phyloP scores from a whole-genome alignment of 2,888 invertebrate genomes.

The Cryptus armator region DNA sequence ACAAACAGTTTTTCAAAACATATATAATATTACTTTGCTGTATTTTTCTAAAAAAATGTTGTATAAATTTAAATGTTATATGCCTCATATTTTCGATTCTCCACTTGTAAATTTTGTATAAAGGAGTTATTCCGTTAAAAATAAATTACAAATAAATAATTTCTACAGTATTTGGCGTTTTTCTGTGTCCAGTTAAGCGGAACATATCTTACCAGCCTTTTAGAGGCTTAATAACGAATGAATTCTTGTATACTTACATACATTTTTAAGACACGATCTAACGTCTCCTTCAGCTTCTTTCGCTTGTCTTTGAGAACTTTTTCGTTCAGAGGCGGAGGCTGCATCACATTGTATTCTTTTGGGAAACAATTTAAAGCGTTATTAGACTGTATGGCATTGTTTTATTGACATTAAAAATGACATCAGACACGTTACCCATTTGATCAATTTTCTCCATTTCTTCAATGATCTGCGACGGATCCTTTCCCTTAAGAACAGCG shows the following conservation, averaged over 20 bases:
- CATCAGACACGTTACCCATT: conserved; percentile 90
- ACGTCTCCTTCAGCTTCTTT: conserved; percentile 97
- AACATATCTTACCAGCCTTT: conserved; percentile 29
- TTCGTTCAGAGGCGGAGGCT: conserved; percentile 97
- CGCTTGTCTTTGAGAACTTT: conserved; percentile 98
- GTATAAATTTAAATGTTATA: no score
- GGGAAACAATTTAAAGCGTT: conserved; percentile 6
- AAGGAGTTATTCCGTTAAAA: no score
- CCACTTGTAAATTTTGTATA: no score
- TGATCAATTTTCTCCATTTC: conserved; percentile 99
- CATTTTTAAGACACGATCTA: conserved; percentile 96
- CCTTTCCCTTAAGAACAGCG: conserved; percentile 98
- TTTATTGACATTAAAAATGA: neutral
- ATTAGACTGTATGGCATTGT: neutral
- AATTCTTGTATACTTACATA: conserved; percentile 91
- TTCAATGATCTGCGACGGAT: conserved; percentile 96
- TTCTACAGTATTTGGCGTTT: neutral
- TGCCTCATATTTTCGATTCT: no score
- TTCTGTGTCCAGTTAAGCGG: neutral
- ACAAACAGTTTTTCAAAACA: no score
- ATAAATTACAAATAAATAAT: no score
- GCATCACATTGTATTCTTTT: conserved; percentile 96
- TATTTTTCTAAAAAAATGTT: no score
- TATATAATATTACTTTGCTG: no score
- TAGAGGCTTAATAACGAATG: conserved; percentile 15